Conservation (phyloP, 2,888 invertebrate species). For the Syritta pipiens region DNA sequence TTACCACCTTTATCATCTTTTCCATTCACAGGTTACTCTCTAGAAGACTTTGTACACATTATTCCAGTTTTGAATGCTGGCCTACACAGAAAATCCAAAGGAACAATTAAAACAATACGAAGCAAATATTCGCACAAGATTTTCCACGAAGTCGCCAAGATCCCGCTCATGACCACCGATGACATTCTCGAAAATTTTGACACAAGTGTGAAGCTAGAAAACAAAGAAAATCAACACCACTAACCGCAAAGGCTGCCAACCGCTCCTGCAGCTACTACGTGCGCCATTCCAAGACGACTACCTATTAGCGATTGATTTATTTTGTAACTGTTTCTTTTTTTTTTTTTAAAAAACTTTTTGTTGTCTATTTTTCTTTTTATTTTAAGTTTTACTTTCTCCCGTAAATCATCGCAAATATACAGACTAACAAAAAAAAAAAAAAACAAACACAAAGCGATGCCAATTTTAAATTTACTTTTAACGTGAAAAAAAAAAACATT, state of each 20-base stretch:
- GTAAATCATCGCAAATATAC: conserved; percentile 49
- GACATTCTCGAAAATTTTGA: conserved; percentile 73
- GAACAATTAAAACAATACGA: conserved; percentile 90
- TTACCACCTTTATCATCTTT: neutral
- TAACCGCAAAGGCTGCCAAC: neutral
- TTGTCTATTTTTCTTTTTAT: conserved; percentile 55
- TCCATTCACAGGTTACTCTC: conserved; percentile 84
- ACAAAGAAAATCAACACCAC: conserved; percentile 44
- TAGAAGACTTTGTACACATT: conserved; percentile 86
- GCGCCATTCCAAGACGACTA: conserved; percentile 43
- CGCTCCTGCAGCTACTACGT: conserved; percentile 23
- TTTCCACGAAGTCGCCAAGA: conserved; percentile 95
- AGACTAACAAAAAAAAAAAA: neutral
- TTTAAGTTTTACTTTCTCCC: conserved; percentile 36
- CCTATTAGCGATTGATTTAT: conserved; percentile 55
- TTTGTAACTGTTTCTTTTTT: conserved; percentile 50
- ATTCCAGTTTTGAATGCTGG: conserved; percentile 87
- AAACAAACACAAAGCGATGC: too few species aligned
- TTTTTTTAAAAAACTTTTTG: too few species aligned
- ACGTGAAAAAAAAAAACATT: conserved; percentile 7
- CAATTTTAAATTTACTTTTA: neutral
- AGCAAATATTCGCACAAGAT: conserved; percentile 97
- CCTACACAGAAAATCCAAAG: conserved; percentile 88
- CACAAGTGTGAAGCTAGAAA: conserved; percentile 30
- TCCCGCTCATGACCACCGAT: conserved; percentile 81